Evolutionary conservation across 1,140 invertebrate genomes (phyloP).

Genomic region (Drosophila rhopaloa): DNA sequence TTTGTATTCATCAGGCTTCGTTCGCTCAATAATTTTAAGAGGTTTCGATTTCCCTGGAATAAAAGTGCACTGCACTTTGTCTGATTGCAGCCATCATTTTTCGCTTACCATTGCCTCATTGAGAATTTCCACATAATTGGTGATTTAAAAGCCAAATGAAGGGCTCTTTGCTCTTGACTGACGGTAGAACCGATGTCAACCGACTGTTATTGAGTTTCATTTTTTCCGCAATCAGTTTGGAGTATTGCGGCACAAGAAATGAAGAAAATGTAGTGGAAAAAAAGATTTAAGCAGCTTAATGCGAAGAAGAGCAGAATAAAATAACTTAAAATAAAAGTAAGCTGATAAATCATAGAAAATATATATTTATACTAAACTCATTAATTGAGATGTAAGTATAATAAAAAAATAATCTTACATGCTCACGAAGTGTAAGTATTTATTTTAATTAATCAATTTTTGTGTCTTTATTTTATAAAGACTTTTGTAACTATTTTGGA

Average conservation of each 20-base stretch:
- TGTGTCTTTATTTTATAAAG: not conserved
- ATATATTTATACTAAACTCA: too few species aligned
- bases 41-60: conserved; percentile 21
- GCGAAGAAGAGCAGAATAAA: not conserved
- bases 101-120: conserved; percentile 8
- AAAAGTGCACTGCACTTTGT: conserved; percentile 10
- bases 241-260: not conserved
- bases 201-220: not conserved
- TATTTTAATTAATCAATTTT: not conserved
- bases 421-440: not conserved
- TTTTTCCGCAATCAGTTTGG: conserved; percentile 10
- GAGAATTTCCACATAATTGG: conserved; percentile 39
- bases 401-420: too few species aligned
- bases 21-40: conserved; percentile 7
- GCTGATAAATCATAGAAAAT: not conserved
- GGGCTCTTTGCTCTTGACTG: conserved; percentile 1
- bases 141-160: conserved; percentile 47
- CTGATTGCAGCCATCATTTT: conserved; percentile 37
- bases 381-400: too few species aligned
- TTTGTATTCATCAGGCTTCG: not conserved
- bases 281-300: not conserved
- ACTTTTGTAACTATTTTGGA: not conserved
- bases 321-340: too few species aligned
- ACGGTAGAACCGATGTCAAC: not conserved
- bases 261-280: not conserved